Conservation (phyloP, 2,113 vertebrate genomes). For the Salvelinus sp. region DNA sequence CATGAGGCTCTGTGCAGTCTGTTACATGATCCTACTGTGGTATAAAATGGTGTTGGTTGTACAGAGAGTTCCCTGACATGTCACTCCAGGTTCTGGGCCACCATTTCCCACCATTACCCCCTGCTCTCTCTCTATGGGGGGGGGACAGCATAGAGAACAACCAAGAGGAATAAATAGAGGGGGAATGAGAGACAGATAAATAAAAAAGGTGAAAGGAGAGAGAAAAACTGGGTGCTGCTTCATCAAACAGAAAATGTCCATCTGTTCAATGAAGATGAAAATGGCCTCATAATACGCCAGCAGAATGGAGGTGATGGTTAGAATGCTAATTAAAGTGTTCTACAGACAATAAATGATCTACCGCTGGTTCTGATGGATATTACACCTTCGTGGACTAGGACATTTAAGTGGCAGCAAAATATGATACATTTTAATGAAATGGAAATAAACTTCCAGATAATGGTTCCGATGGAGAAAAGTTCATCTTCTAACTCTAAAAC, state of each 20-base stretch:
- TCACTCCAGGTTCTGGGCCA: not conserved
- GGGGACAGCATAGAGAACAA: too few species aligned
- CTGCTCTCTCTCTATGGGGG: too few species aligned
- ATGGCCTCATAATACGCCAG: not conserved
- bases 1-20: not conserved
- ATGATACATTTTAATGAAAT: not conserved
- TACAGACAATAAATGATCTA: not conserved
- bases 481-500: too few species aligned
- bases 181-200: not conserved
- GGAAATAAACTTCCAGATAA: not conserved
- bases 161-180: not conserved
- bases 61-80: not conserved
- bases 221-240: not conserved
- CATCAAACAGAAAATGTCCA: not conserved
- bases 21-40: not conserved
- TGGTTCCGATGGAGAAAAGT: too few species aligned
- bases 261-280: slow-evolving; percentile 1
- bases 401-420: not conserved
- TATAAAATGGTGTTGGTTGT: not conserved
- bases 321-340: not conserved
- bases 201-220: not conserved
- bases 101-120: not conserved
- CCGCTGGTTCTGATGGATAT: not conserved
- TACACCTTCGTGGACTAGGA: not conserved
- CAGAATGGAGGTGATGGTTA: not conserved